A percentile compares a stretch with the other conserved stretches of the same genome.
Evolutionary conservation across 2,797 vertebrate genomes (phyloP).

Genomic region (Furcifer pardalis): DNA sequence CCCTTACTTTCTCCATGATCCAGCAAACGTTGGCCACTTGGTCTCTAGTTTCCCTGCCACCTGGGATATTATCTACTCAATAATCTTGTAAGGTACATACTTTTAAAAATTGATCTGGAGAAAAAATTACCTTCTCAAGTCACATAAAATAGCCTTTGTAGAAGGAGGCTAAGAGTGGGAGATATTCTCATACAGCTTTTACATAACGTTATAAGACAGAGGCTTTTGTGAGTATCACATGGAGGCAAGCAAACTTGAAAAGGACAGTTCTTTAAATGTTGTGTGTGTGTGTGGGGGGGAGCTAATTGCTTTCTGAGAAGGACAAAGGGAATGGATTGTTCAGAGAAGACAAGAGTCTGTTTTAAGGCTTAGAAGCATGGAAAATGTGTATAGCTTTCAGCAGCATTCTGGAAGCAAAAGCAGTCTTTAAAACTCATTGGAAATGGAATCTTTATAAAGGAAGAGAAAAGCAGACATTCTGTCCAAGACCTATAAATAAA

Average conservation of each 20-base stretch:
- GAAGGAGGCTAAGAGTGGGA: neutral
- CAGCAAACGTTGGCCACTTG: no score
- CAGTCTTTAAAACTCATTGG: neutral
- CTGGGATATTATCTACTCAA: neutral
- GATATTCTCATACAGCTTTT: slow-evolving; percentile 1
- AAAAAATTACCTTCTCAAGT: neutral
- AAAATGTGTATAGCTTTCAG: slow-evolving; percentile 20
- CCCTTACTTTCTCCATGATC: no score
- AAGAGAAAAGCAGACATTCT: neutral
- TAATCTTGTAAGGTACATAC: neutral
- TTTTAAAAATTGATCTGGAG: neutral
- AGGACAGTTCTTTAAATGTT: slow-evolving; percentile 16
- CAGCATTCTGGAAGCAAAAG: neutral
- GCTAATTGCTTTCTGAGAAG: slow-evolving; percentile 32
- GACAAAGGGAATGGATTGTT: slow-evolving; percentile 12
- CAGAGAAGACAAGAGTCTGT: slow-evolving; percentile 19
- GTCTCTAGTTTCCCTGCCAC: no score
- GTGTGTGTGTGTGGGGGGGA: slow-evolving; percentile 13
- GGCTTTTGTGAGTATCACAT: neutral
- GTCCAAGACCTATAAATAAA: neutral
- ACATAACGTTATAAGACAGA: neutral
- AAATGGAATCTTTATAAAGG: neutral
- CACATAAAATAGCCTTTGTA: neutral
- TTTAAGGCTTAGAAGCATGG: slow-evolving; percentile 17
- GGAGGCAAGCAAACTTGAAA: slow-evolving; percentile 17